Base-by-base conservation (phyloP, 2,888 invertebrate species). In the Neoaliturus tenellus region DNA sequence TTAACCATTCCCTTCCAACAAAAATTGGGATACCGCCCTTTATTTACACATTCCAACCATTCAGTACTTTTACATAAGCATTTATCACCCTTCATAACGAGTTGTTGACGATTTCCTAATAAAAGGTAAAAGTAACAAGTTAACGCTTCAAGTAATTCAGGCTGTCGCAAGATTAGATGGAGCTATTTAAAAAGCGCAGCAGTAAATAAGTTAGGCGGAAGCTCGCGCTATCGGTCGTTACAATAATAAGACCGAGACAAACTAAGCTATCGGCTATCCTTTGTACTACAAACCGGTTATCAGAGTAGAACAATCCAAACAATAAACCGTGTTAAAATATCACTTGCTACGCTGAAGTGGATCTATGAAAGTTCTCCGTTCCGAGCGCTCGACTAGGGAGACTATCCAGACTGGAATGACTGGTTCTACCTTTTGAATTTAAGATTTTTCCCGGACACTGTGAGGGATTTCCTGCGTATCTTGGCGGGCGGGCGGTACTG, bases 381-480 rank as follows among this genome's bases (percentile, higher is more conserved):
- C 20, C 35, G 31, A 14, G 31, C 28, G 28, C 44, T 23, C 44
- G 25, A 48, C 51, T 25, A 78, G 10, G 20, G 48, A 78, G 55
- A 73, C 82, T 82, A 82, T 73, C 51, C 51, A 25, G 48, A 44
- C 17, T 67, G 82, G 55, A 73, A 82, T 73, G 82, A 82, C 69
- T 39, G 48, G 35, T 81, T 51, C 84, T 84, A 84, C 84, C 82
- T 82, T 55, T 84, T 84, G n/a, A 84, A 67, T 67, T 84, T 84
- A 23, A 81, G 44, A 41, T 71, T 44, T 55, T 84, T 84, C 35
- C 33, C 78, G 14, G 82, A 78, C 0, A 48, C 75, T 17, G 81
- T 25, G 20, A 80, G 44, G 5, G 82, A 67, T 82, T 84, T 84
- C 48, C 84, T 75, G 23, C 84, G 67, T 5, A 80, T 80, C 55